Evolutionary conservation across 2,888 invertebrate genomes (phyloP).

Genomic region (Blastobasis adustella): DNA sequence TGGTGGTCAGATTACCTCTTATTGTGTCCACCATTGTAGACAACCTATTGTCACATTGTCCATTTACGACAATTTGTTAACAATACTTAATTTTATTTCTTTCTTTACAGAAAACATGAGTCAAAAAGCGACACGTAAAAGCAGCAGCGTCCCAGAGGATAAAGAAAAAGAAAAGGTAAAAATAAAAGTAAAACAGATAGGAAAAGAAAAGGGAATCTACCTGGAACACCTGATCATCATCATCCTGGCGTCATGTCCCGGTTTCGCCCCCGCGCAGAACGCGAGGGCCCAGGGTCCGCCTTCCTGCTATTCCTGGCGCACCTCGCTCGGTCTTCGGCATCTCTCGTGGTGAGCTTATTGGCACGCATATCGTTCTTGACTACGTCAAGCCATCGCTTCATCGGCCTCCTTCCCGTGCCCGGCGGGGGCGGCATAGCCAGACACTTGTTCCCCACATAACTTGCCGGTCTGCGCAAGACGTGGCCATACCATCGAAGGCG

Average conservation of each 20-base stretch:
- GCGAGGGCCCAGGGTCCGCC: too few relatives aligned
- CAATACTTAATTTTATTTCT: neutral
- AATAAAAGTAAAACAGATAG: neutral
- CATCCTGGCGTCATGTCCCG: neutral
- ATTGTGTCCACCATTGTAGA: too few relatives aligned
- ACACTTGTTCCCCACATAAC: neutral
- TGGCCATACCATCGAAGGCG: too few relatives aligned
- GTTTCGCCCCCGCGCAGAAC: neutral
- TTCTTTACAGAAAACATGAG: slow-evolving; percentile 58
- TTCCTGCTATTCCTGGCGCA: too few relatives aligned
- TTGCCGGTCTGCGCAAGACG: too few relatives aligned
- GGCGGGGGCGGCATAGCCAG: too few relatives aligned
- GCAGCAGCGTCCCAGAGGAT: slow-evolving; percentile 23
- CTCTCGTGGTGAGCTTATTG: too few relatives aligned
- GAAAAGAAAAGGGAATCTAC: neutral
- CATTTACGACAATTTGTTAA: too few relatives aligned
- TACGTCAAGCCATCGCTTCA: neutral
- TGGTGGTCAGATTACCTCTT: too few relatives aligned
- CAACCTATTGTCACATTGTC: too few relatives aligned
- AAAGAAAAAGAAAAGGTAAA: slow-evolving; percentile 61
- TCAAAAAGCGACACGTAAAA: slow-evolving; percentile 54
- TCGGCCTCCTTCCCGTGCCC: neutral
- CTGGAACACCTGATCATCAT: neutral
- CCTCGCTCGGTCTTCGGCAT: too few relatives aligned
- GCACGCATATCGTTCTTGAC: too few relatives aligned